Evolutionary conservation across 2,113 vertebrate genomes (phyloP), one percentile per base, ranked within the genome.

Genomic region (Mirounga angustirostris): DNA sequence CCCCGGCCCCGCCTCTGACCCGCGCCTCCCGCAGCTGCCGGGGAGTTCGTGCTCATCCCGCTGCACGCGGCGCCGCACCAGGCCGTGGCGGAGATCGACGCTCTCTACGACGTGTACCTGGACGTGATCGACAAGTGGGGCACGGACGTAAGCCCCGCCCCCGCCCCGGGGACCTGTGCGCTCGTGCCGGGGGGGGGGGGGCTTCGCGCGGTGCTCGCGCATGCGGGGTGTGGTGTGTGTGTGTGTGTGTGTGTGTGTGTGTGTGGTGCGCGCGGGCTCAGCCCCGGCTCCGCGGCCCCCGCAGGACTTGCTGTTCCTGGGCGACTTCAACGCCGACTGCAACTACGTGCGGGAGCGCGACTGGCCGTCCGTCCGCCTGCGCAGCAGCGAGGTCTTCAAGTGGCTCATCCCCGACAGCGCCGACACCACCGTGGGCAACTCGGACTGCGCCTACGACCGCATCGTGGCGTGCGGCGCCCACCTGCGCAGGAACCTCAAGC

Each of bases 311-410:
- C 91, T 99, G 59, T 99, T 99, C 89, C 98, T 99, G 93, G 99
- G 99, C 0, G 99, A 99, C 98, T 99, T 99, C 98, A 99, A 99
- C 0, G 97, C 99, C 0, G 99, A 99, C 91, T 99, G 99, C 6
- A 97, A 0, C n/a, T 99, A 99, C 0, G 99, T 99, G 1, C 79
- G 81, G 2, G 74, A 9, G 0, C 97, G 99, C 0, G 99, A 99
- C 40, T 99, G 99, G 99, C 2, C 98, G 0, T 30, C 98, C 58
- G 99, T 99, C 90, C 99, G 99, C 69, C 99, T 99, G 97, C 99
- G 99, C 97, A 99, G 98, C 6, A 99, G 99, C 2, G 83, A 99
- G 16, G 56, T 98, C 58, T 99, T 99, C 98, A 98, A 99, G 74
- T 99, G 99, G 99, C 99, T 99, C 97, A 99, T 99, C 97, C 92